Base-by-base conservation (phyloP, 2,113 vertebrate species). In the Cyanoderma ruficeps region DNA sequence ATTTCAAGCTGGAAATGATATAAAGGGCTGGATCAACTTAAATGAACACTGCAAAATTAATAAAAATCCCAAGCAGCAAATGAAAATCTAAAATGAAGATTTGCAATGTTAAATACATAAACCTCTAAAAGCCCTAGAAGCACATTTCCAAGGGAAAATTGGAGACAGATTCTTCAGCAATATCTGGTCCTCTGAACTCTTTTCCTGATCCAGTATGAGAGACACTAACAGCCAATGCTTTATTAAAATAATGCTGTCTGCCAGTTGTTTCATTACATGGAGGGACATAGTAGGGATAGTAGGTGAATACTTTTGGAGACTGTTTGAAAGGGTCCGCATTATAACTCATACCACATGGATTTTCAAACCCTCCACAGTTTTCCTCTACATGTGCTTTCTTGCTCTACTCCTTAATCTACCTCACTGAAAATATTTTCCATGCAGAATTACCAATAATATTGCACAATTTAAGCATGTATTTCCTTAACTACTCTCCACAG, bases 1-100 rank as follows among this genome's bases (percentile, higher is more conserved):
- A 93, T 92, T 96, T 91, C 87, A 92, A 94, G 78, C 83, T 92
- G 83, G 81, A 97, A 93, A 85, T 87, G 3, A 79, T 79, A 86
- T 71, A 90, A 89, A 85, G 46, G 52, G 50, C 33, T 80, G 53
- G 79, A 91, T 89, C 88, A 77, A 84, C 71, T 88, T 87, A 95
- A 93, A 94, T 42, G 89, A 94, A 90, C 71, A 53, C 79, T 84
- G 83, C n/a, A 83, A 72, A 79, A 92, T 87, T 89, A 95, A 93
- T 96, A 60, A 77, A 91, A 79, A 35, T 67, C 57, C 41, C n/a
- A 47, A 68, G 77, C 80, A 89, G 74, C 77, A 82, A 91, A 94
- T 61, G 53, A 92, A 96, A 74, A 71, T 15, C 88, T 77, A 50
- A 82, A 77, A 90, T 14, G 52, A 70, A 88, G 91, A 59, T 57